A percentile compares a stretch with the other conserved stretches of the same genome.
Evolutionary conservation across 2,888 invertebrate species (phyloP).

Genomic region (Apoda limacodes): DNA sequence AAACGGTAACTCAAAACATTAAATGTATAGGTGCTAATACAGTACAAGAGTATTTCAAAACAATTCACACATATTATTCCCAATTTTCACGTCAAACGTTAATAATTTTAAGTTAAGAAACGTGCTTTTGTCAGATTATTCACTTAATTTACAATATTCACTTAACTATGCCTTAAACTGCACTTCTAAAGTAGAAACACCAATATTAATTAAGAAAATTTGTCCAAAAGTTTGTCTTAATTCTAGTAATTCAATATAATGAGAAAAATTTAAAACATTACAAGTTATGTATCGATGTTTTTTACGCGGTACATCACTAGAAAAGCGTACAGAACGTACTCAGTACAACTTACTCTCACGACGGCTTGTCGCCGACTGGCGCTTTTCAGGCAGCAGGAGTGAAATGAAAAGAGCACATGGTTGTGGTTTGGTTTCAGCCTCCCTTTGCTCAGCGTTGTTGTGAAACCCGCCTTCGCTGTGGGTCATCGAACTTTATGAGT

Average conservation of each 20-base stretch:
- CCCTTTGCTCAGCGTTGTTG: conserved; percentile 41
- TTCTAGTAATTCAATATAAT: conserved; percentile 2
- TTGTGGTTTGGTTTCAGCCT: conserved; percentile 33
- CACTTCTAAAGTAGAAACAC: no score
- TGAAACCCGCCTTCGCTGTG: conserved; percentile 38
- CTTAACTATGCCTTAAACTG: no score
- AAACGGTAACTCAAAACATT: conserved; percentile 45
- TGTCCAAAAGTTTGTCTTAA: conserved; percentile 4
- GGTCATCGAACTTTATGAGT: conserved; percentile 51
- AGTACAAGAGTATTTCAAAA: no score
- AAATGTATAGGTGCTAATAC: no score
- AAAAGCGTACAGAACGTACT: conserved; percentile 11
- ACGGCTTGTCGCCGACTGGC: conserved; percentile 43
- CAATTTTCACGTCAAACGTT: conserved; percentile 8
- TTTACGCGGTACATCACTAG: conserved; percentile 40
- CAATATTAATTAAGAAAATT: conserved; percentile 4
- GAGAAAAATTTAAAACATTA: conserved; percentile 19
- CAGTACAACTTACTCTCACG: conserved; percentile 26
- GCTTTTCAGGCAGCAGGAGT: conserved; percentile 31
- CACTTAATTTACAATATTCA: no score
- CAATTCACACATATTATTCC: no score
- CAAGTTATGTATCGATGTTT: conserved; percentile 43
- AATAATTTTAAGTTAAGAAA: no score
- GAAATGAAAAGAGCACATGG: conserved; percentile 45
- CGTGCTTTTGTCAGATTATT: no score